Evolutionary conservation across 2,113 vertebrate species (phyloP).

Genomic region (Tachysurus fulvidraco): DNA sequence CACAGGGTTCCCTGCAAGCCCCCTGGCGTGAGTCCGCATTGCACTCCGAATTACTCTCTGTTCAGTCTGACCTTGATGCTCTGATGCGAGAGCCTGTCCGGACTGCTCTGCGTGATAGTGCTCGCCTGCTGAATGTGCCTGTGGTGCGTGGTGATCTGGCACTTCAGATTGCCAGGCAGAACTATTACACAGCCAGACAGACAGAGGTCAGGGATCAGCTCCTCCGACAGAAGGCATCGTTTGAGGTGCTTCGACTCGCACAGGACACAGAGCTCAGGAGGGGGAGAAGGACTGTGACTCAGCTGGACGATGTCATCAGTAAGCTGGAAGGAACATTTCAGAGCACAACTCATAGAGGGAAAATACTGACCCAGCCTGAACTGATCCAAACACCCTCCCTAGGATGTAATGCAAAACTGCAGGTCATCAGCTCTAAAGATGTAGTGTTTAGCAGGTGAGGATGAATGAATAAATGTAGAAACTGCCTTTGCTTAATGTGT

Average conservation of each 20-base stretch:
- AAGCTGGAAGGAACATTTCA: conserved; percentile 67
- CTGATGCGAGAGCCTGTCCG: conserved; percentile 76
- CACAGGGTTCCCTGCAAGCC: conserved; percentile 61
- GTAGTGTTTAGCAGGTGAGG: conserved; percentile 78
- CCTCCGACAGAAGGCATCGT: conserved; percentile 84
- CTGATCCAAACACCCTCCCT: conserved; percentile 58
- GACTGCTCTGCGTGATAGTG: conserved; percentile 76
- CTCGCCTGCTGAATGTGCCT: conserved; percentile 76
- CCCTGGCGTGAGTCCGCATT: conserved; percentile 68
- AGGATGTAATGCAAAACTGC: conserved; percentile 63
- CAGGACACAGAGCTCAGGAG: conserved; percentile 81
- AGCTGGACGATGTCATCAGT: conserved; percentile 70
- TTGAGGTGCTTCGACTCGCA: conserved; percentile 83
- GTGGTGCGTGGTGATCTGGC: conserved; percentile 80
- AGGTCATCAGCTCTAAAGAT: conserved; percentile 77
- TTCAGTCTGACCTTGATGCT: conserved; percentile 76
- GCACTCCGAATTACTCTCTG: conserved; percentile 72
- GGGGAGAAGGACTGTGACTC: conserved; percentile 65
- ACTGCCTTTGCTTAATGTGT: not conserved
- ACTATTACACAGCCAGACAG: conserved; percentile 78
- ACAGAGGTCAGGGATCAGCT: conserved; percentile 80
- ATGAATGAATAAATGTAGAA: not conserved
- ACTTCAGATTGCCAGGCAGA: conserved; percentile 79
- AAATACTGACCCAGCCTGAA: conserved; percentile 72
- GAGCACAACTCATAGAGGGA: conserved; percentile 63